phyloP scores from a whole-genome alignment of 2,797 vertebrate species.

The Eulemur coronatus region DNA sequence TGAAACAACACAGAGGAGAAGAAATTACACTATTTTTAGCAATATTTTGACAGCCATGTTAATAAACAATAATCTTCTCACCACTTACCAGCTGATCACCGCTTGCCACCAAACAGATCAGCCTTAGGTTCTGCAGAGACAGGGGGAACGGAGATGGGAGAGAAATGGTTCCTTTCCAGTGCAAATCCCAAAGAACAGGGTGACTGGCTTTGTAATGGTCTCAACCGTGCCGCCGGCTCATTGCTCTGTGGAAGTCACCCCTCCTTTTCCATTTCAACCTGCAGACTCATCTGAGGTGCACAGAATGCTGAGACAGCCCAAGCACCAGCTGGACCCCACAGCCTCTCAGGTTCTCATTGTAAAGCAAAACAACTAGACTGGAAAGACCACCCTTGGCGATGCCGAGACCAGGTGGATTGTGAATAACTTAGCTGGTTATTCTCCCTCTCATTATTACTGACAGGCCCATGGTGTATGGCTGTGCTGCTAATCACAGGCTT shows the following conservation, averaged over 20 bases:
- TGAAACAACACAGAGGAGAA: not conserved
- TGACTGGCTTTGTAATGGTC: not conserved
- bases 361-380: not conserved
- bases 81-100: not conserved
- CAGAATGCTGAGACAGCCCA: not conserved
- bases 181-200: not conserved
- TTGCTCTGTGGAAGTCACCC: not conserved
- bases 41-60: not conserved
- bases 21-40: not conserved
- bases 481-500: not conserved
- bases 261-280: not conserved
- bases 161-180: not conserved
- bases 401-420: not conserved
- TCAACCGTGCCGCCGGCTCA: not conserved
- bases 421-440: not conserved
- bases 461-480: not conserved
- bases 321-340: not conserved
- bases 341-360: not conserved
- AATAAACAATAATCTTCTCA: not conserved
- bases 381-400: not conserved
- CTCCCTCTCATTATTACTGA: slow-evolving; percentile 30
- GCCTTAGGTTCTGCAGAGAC: not conserved
- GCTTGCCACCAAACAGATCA: not conserved
- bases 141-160: not conserved
- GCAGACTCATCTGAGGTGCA: not conserved